Base-by-base conservation (phyloP, 1,140 invertebrate species). In the Bradysia coprophila region DNA sequence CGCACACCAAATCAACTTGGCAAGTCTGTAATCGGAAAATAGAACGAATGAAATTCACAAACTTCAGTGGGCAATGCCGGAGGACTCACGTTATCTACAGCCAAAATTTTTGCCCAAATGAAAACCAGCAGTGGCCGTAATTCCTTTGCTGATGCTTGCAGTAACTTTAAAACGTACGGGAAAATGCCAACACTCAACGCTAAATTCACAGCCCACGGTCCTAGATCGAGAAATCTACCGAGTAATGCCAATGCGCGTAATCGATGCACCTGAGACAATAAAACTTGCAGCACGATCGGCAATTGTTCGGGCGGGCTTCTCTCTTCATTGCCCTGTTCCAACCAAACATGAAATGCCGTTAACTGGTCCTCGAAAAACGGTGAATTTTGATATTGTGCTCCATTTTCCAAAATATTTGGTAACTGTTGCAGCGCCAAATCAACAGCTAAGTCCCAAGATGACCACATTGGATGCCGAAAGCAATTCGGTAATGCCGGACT, bases 101-200 rank as follows among this genome's bases (percentile, higher is more conserved):
- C 91, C 38, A 98, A 66, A 49, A 99, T 97, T 69, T 98, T 98
- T 5, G 95, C 92, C 95, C 95, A 99, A 48, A 98, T 97, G 56
- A 95, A 97, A 21, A 98, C 90, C 39, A 99, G 71, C 28, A 94
- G 68, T 9, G 91, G 86, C 23, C 92, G 68, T 42, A 98, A 65
- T 62, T 98, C 94, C 49, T 76, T 74, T 2, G 90, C 89, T 47
- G 82, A 88, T 49, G 89, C 91, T 65, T 97, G 93, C 36, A 96
- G 66, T 43, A 98, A 63, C 61, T 97, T 97, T 8, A 98, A 68
- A 46, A 98, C 92, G 65, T 99, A 99, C 3, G 95, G 95, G 63
- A 98, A 98, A 49, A 98, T 98, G 46, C 95, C 95, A 31, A 98
- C 95, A 40, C 87, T 89, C 11, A 98, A 69, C 24, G 94, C 91